Conservation (phyloP, 1,140 invertebrate genomes). For the Meloidogyne chitwoodi region DNA sequence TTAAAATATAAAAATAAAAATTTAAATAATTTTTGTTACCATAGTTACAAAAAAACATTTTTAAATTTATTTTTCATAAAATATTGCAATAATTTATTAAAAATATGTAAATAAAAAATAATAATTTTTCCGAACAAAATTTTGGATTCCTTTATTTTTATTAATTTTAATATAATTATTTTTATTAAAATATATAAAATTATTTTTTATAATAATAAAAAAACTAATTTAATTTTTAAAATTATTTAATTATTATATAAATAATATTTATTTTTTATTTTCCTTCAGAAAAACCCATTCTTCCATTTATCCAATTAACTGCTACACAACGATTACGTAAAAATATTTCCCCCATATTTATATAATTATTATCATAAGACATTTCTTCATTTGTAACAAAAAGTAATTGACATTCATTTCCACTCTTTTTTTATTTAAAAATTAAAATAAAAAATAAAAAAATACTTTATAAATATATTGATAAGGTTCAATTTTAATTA, state of each 20-base stretch:
- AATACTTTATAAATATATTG: background rate
- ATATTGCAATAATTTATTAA: no score
- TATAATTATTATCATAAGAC: background rate
- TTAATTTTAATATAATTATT: no score
- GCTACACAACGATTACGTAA: background rate
- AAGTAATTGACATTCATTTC: background rate
- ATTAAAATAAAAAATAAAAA: background rate
- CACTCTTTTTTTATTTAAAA: background rate
- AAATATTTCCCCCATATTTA: background rate
- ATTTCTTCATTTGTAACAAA: background rate
- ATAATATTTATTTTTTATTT: background rate
- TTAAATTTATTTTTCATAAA: no score
- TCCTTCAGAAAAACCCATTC: background rate
- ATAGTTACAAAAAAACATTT: background rate
- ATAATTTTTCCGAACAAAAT: no score
- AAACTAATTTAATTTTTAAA: background rate
- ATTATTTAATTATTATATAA: background rate
- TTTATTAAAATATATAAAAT: no score
- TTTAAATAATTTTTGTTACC: background rate
- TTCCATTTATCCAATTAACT: background rate
- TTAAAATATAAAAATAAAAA: background rate
- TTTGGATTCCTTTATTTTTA: no score
- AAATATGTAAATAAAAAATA: no score
- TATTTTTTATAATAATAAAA: no score
- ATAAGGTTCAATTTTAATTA: background rate